These are phyloP conservation scores for Aphidius ervi DNA, from an alignment of 1,140 invertebrate genomes.

Conservation along the genomic window DNA sequence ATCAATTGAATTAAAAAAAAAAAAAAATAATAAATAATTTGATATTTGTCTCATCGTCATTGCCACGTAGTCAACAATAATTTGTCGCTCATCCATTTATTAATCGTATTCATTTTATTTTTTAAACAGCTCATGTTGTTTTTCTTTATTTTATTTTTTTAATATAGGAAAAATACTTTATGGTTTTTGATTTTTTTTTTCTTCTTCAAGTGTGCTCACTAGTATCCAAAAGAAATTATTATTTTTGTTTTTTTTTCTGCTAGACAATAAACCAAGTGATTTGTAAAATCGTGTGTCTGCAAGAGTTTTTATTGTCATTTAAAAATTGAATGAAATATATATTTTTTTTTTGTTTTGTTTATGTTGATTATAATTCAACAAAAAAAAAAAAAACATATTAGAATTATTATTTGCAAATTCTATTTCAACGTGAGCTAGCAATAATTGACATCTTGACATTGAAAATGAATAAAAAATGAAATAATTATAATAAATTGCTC, in stretches of 20 bases:
- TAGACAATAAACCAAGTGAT: conserved; percentile 26
- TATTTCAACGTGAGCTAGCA: too few species aligned
- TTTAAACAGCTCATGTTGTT: not conserved
- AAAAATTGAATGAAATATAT: too few species aligned
- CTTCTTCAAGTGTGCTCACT: not conserved
- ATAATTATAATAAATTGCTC: too few species aligned
- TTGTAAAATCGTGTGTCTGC: too few species aligned
- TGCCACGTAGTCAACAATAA: conserved; percentile 11
- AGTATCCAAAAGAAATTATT: conserved; percentile 16
- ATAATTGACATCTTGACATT: too few species aligned
- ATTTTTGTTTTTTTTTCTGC: conserved; percentile 23
- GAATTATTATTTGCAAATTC: too few species aligned
- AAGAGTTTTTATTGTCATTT: too few species aligned
- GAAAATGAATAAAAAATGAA: too few species aligned
- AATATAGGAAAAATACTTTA: conserved; percentile 28
- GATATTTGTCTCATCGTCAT: not conserved
- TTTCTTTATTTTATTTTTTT: conserved; percentile 22
- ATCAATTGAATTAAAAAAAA: not conserved
- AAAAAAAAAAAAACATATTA: too few species aligned
- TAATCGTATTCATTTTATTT: conserved; percentile 18
- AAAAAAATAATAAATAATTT: not conserved
- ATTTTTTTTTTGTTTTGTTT: too few species aligned
- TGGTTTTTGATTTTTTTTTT: not conserved
- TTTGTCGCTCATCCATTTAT: conserved; percentile 17
- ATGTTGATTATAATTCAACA: too few species aligned